Evolutionary conservation across 2,797 vertebrate genomes (phyloP), one percentile per base, ranked within the genome.

Genomic region (Dallia pectoralis): DNA sequence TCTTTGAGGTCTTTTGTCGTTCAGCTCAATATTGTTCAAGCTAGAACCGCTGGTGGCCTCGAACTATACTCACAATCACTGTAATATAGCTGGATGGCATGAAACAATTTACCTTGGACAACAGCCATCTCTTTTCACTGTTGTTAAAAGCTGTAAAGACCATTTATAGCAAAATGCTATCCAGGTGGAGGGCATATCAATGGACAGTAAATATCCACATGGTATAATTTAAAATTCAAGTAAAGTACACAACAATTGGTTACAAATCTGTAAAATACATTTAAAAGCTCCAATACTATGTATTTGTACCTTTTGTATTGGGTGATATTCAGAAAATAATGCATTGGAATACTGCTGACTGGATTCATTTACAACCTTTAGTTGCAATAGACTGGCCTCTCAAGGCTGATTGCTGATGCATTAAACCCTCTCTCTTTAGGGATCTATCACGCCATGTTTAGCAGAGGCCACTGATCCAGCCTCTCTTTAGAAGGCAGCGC

Each of bases 401-500:
- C 71, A 47, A 84, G 73, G 66, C 79, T 83, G 73, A 79, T 78
- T 77, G 72, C 74, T 49, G 48, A 74, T 74, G 72, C 75, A 74
- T 82, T 69, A 78, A 69, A 74, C 69, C 12, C 51, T 83, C 73
- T 82, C 74, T 75, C 73, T 78, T 76, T 77, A 65, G 71, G 53
- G 22, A 75, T 70, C 75, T 78, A 73, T 80, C 80, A 81, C 74
- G 74, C 63, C 51, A 75, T 76, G 74, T 80, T 85, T 74, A 82
- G 77, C 77, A 67, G 56, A 78, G 75, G 72, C 53, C 73, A 69
- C 62, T 62, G 40, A 77, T 72, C 40, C 71, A 85, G 71, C 32
- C 68, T 27, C 51, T 62, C 19, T 49, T 68, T 53, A 73, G 73
- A 74, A 75, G 70, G 76, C 75, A 73, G 69, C 77, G 77, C 62